Evolutionary conservation across 2,113 vertebrate species (phyloP), one percentile per base, ranked within the genome.

Genomic region (Steatornis caripensis): DNA sequence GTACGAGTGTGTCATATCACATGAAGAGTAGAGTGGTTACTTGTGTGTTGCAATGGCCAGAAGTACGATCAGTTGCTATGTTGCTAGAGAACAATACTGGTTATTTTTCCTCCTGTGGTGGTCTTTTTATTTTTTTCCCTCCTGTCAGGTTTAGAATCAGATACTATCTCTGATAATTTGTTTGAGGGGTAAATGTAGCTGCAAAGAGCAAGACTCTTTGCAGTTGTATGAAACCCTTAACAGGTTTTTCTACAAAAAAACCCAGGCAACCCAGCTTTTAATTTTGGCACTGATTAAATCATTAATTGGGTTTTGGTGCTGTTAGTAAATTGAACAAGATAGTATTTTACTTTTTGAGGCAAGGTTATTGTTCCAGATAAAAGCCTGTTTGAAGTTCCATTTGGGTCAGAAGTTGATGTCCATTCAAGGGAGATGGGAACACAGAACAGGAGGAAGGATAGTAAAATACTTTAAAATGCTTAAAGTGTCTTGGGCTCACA

Each of bases 241-340:
- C 45, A 82, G 32, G 2, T 80, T 91, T 95, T 89, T 55, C 55
- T 87, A 19, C 76, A 81, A 84, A 93, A 91, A 5, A 5, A 3
- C 20, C 84, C 57, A 85, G 76, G 53, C 65, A 91, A 61, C 75
- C n/a, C n/a, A 91, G 92, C 43, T 94, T 95, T 96, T 80, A 15
- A 72, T 91, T 91, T 84, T 95, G 90, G 95, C 79, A 68, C 43
- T 48, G 57, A 66, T 75, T 90, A 57, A 86, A 3, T 70, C 80
- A 69, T 89, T 93, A 97, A 90, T 96, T 95, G 86, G 92, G 82
- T 81, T 90, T 94, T 96, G 95, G 96, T 96, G 88, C 60, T 4
- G 16, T 95, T 96, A 86, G 79, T 90, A 95, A 93, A 90, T 93
- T 94, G 64, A 92, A 83, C 83, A 96, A 88, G 81, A 85, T 94